Evolutionary conservation across 2,888 invertebrate genomes (phyloP).

Genomic region (Gymnosoma rotundatum): DNA sequence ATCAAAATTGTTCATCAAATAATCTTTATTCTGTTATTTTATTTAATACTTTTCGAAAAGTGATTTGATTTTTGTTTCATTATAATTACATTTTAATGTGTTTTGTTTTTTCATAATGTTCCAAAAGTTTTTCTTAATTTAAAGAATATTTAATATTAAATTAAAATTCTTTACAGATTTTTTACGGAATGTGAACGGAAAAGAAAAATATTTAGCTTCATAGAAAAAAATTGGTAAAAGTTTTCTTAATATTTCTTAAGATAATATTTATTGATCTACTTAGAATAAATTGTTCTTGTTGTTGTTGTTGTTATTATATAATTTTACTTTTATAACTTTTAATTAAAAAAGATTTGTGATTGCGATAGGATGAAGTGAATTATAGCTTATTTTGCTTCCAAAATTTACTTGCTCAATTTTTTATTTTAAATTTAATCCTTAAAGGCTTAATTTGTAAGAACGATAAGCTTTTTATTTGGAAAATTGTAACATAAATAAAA

Average conservation of each 20-base stretch:
- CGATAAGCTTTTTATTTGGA: no score
- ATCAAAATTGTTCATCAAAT: not conserved
- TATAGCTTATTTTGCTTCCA: no score
- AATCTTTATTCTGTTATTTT: not conserved
- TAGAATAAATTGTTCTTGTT: not conserved
- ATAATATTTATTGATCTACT: not conserved
- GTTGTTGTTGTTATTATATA: not conserved
- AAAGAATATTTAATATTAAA: no score
- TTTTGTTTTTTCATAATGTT: not conserved
- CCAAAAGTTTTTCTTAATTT: not conserved
- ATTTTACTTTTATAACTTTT: constrained; percentile 1
- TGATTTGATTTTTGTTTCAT: not conserved
- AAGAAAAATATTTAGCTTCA: no score
- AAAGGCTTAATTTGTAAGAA: not conserved
- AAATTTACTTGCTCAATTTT: no score
- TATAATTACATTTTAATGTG: not conserved
- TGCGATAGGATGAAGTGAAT: no score
- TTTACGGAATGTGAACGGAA: no score
- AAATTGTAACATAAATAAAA: no score
- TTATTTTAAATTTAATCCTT: not conserved
- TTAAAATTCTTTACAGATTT: no score
- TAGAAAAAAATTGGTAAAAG: not conserved
- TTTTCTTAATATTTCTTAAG: not conserved
- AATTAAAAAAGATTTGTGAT: not conserved
- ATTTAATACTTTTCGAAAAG: not conserved